Evolutionary conservation across 1,140 invertebrate species (phyloP), one percentile per base, ranked within the genome.

Genomic region (Samia ricini): DNA sequence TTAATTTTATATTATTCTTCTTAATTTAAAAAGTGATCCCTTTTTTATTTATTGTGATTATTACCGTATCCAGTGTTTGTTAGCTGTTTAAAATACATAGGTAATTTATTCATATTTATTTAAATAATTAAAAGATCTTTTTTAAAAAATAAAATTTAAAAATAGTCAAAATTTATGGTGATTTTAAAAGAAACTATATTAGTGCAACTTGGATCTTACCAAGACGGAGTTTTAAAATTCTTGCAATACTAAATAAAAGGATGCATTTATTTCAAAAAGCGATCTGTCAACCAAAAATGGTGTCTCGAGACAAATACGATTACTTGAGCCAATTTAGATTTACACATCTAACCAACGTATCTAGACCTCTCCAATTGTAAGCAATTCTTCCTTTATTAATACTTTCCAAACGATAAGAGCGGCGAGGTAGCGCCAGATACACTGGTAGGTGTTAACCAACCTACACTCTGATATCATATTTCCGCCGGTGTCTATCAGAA

Each of bases 301-400:
- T 71, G 67, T 79, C 79, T 78, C 63, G 71, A 81, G 80, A 82
- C 74, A 73, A 67, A 67, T 74, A 69, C 72, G 68, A 76, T 81
- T 84, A 86, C 83, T 85, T 80, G 72, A 85, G 75, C 81, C 85
- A 88, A 88, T 87, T 89, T 83, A 84, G 69, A 61, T 64, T 61
- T 63, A 77, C 72, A 42, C 69, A 66, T 67, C 64, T 61, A 72
- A 61, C 85, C 82, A 84, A 57, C 65, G 23, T 77, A 42, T 64
- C 29, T 57, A 74, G 85, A 81, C 68, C 86, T 67, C 64, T 80
- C 33, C 49, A 55, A 63, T 76, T 75, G 57, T 57, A 51, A 63
- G 63, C 61, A 70, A 74, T 71, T 74, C 24, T 4, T 54, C 58
- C 63, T 65, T 71, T 61, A 23, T 49, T 42, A 49, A 68, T 55